Evolutionary conservation across 1,140 invertebrate species (phyloP), one percentile per base, ranked within the genome.

Genomic region (Telenomus remus): DNA sequence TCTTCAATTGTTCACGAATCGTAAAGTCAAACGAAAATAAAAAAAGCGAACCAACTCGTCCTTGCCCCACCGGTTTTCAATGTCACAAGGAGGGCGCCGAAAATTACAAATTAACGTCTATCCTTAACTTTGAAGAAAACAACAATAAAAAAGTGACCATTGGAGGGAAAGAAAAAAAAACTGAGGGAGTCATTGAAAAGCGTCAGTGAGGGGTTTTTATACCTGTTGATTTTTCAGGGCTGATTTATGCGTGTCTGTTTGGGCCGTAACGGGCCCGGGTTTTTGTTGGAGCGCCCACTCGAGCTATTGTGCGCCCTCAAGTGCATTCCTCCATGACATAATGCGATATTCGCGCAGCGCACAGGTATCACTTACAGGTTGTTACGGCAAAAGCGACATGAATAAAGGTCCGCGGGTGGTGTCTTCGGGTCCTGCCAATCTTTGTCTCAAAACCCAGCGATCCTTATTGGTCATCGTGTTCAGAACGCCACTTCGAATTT

Each of bases 331-430:
- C 14, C 54, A 10, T 66, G 63, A 57, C 63, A 66, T 57, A 66
- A 66, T 66, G 37, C 54, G 63, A 66, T 66, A 51, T 66, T 66
- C 63, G 63, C 54, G 33, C 37, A 35, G 12, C 42, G 50, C 60
- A 43, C 53, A 56, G 63, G 63, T 66, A 66, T 66, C 63, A 46
- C 37, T 66, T 66, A 57, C 63, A 66, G 63, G 54, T 66, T 61
- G 48, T 49, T 42, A 39, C 48, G 37, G 57, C 49, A 61, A 61
- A 51, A 43, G 14, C 27, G 12, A 34, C 19, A 37, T 47, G 53
- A 55, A 55, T 55, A 53, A 48, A 15, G 46, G 16, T 48, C 46
- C 16, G 46, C 46, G 56, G 56, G 46, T 50, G 56, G 55, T 48
- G 34, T 7, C 27, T 1, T 27, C 12, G 39, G 39, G 42, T 34